Base-by-base conservation (phyloP, 2,888 invertebrate species). In the Netelia fuscicornis region DNA sequence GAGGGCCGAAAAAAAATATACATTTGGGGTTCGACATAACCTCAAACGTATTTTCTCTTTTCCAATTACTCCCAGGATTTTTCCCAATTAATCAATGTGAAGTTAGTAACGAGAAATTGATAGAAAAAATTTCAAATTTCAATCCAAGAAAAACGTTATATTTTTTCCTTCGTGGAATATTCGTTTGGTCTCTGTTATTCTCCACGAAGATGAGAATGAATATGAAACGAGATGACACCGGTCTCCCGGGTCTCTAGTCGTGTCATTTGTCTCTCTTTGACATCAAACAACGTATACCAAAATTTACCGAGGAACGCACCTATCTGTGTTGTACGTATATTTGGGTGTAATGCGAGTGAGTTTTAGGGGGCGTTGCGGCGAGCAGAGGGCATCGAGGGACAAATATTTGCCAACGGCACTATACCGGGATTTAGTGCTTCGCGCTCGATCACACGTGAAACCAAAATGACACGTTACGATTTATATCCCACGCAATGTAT, bases 231-330 rank as follows among this genome's bases (percentile, higher is more conserved):
- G 52, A 81, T 74, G 77, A 68, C 68, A 81, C 77, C 58, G 67
- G 77, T 84, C 77, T 44, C 76, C 52, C 30, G 71, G 84, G 65
- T 77, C 60, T 72, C 54, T 56, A 56, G 44, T 68, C 84, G 23
- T 74, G 64, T 79, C 79, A 79, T 81, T 78, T 81, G 80, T 84
- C 83, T 81, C 84, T 86, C 84, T 81, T 81, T 84, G 78, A 81
- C 84, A 81, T 86, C 81, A 86, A 81, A 86, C 86, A 78, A 64
- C 68, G 64, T 60, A 76, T 10, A 13, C 67, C 65, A 67, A 54
- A 71, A 77, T 82, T 71, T 70, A 68, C 67, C 37, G 70, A 74
- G 42, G 72, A 76, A 52, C 60, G 44, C 60, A 48, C 37, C 23
- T 42, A 25, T 60, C 52, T 30, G 11, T 10, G 52, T 20, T 10